Evolutionary conservation across 1,140 invertebrate species (phyloP).

Genomic region (Drosophila sproati): DNA sequence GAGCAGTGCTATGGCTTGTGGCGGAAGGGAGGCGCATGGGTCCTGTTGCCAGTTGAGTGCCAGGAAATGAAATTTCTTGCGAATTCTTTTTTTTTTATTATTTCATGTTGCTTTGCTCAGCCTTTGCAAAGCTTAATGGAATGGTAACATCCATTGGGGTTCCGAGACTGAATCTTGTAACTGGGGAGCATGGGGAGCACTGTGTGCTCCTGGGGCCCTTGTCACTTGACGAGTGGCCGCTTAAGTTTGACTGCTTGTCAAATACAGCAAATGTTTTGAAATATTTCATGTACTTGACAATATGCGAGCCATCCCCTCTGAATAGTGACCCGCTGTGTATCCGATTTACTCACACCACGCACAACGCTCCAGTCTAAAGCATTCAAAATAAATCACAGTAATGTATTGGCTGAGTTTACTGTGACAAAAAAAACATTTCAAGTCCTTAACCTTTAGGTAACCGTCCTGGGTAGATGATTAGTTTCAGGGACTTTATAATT

Average conservation of each 20-base stretch:
- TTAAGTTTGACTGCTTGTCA: constrained; percentile 81
- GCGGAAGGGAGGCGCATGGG: background rate
- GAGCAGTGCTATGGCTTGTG: constrained; percentile 1
- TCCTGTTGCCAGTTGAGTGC: constrained; percentile 58
- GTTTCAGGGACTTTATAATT: background rate
- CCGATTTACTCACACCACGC: constrained; percentile 3
- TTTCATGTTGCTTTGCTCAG: constrained; percentile 49
- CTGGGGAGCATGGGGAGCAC: constrained; percentile 16
- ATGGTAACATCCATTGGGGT: constrained; percentile 35
- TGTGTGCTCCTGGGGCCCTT: constrained; percentile 42
- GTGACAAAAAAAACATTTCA: constrained; percentile 27
- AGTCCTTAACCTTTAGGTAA: constrained; percentile 38
- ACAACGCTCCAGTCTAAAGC: constrained; percentile 13
- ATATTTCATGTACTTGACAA: constrained; percentile 80
- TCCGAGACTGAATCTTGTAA: constrained; percentile 17
- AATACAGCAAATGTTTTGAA: constrained; percentile 79
- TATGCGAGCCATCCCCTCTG: constrained; percentile 32
- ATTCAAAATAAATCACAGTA: constrained; percentile 72
- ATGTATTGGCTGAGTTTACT: constrained; percentile 63
- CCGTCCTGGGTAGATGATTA: background rate
- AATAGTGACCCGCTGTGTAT: too few relatives aligned
- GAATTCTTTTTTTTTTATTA: constrained; percentile 60
- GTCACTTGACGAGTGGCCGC: constrained; percentile 69
- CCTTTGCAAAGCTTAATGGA: constrained; percentile 40
- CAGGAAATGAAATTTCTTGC: constrained; percentile 81